Conservation (phyloP, 2,888 invertebrate species). For the Dexiosoma caninum region DNA sequence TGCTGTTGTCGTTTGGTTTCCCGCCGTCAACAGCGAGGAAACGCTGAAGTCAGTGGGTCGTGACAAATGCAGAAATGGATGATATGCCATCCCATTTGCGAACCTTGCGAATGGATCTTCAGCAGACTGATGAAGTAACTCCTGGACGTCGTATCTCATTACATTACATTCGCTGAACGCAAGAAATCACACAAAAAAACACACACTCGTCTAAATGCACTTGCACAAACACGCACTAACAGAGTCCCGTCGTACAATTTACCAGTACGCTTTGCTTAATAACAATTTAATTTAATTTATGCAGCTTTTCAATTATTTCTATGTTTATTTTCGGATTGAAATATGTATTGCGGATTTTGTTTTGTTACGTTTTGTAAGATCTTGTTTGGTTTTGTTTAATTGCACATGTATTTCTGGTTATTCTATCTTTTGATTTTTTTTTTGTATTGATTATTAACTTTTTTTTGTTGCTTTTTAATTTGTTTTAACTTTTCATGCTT, state of each 20-base stretch:
- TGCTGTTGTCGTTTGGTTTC: slow-evolving; percentile 76
- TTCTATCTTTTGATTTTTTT: slow-evolving; percentile 19
- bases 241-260: slow-evolving; percentile 17
- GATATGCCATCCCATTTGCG: slow-evolving; percentile 86
- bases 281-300: neutral
- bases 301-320: slow-evolving; percentile 2
- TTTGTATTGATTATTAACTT: slow-evolving; percentile 25
- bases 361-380: slow-evolving; percentile 23
- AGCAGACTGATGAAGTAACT: slow-evolving; percentile 79
- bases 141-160: slow-evolving; percentile 79
- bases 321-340: neutral
- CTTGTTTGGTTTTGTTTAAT: slow-evolving; percentile 51
- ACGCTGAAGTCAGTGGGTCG: slow-evolving; percentile 96
- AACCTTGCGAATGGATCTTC: slow-evolving; percentile 79
- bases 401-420: slow-evolving; percentile 53
- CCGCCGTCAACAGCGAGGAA: slow-evolving; percentile 91
- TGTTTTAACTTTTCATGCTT: slow-evolving; percentile 8
- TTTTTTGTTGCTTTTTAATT: slow-evolving; percentile 17
- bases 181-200: slow-evolving; percentile 52
- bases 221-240: slow-evolving; percentile 11
- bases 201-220: slow-evolving; percentile 8
- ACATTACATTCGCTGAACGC: slow-evolving; percentile 74
- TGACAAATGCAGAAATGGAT: slow-evolving; percentile 92
- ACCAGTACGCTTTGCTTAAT: neutral
- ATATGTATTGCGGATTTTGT: neutral